A percentile compares a stretch with the other conserved stretches of the same genome.
phyloP scores from a whole-genome alignment of 1,140 invertebrate genomes.

The Lethrus apterus region DNA sequence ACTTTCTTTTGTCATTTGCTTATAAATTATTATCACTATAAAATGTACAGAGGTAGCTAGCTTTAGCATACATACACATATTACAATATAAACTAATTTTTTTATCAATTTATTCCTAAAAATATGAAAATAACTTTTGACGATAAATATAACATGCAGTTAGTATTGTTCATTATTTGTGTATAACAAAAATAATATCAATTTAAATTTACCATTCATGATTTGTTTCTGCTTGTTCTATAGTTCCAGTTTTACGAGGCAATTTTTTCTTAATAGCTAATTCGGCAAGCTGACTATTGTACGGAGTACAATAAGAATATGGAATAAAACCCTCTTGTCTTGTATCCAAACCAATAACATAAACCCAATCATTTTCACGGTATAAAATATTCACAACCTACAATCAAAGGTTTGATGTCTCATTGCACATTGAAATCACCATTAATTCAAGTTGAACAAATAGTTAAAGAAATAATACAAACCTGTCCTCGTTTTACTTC shows the following conservation, averaged over 20 bases:
- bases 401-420: too few species aligned
- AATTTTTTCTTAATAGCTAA: constrained; percentile 79
- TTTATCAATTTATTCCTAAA: too few species aligned
- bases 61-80: too few species aligned
- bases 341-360: constrained; percentile 84
- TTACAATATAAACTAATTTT: too few species aligned
- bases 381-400: constrained; percentile 88
- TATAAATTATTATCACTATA: too few species aligned
- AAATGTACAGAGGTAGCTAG: too few species aligned
- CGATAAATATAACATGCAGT: too few species aligned
- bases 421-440: not conserved
- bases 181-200: too few species aligned
- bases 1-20: too few species aligned
- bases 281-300: constrained; percentile 68
- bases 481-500: constrained; percentile 63
- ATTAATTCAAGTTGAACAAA: not conserved
- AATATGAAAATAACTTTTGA: too few species aligned
- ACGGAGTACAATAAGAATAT: constrained; percentile 85
- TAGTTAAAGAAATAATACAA: too few species aligned
- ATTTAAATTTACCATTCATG: constrained; percentile 32
- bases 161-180: too few species aligned
- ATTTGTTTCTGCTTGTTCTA: constrained; percentile 32
- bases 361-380: constrained; percentile 94
- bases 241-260: constrained; percentile 47
- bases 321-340: constrained; percentile 90